A percentile compares a stretch with the other conserved stretches of the same genome.
phyloP scores from a whole-genome alignment of 1,140 invertebrate genomes.

The Cardiocondyla obscurior region DNA sequence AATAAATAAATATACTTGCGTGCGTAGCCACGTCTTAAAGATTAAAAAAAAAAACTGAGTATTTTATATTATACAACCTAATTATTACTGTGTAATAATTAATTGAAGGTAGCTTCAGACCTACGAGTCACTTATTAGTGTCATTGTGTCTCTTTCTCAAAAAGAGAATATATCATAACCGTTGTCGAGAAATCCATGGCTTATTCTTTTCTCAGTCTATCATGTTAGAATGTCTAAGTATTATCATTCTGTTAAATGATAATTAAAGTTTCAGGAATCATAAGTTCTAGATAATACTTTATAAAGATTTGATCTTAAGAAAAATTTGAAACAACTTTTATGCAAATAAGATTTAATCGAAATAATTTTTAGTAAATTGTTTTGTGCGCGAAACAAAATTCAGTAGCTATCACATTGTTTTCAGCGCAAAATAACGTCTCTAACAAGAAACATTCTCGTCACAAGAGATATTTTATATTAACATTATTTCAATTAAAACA shows the following conservation, averaged over 20 bases:
- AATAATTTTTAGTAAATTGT: background rate
- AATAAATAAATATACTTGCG: slow-evolving; percentile 55
- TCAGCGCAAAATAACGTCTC: background rate
- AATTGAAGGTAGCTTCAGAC: background rate
- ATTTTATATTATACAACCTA: slow-evolving; percentile 25
- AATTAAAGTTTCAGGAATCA: background rate
- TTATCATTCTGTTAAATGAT: background rate
- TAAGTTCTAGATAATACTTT: background rate
- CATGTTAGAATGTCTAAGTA: background rate
- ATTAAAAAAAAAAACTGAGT: slow-evolving; percentile 21
- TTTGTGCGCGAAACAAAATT: background rate
- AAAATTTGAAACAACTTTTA: background rate
- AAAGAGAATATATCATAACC: slow-evolving; percentile 14
- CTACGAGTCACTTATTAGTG: slow-evolving; percentile 19
- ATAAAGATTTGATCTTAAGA: background rate
- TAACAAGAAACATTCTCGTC: background rate
- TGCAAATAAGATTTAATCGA: background rate
- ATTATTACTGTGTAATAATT: slow-evolving; percentile 27
- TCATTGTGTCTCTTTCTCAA: background rate
- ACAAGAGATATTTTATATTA: background rate
- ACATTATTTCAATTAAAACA: background rate
- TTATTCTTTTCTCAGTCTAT: slow-evolving; percentile 28
- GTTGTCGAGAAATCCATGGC: background rate
- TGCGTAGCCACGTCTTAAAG: background rate
- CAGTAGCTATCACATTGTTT: background rate